phyloP scores from a whole-genome alignment of 2,797 vertebrate genomes.

The Varecia variegata region DNA sequence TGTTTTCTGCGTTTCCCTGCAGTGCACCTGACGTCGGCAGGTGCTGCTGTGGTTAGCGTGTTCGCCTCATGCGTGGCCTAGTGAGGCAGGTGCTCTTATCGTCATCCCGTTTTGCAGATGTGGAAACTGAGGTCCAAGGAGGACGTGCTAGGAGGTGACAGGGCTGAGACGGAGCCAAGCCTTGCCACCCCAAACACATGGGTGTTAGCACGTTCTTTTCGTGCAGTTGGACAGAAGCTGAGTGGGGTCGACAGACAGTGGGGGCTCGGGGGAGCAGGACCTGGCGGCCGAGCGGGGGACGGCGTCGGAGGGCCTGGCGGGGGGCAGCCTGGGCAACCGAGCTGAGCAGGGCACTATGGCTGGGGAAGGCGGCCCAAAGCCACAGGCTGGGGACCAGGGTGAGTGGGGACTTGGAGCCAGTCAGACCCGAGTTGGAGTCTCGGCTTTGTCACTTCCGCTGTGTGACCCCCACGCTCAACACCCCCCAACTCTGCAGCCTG shows the following conservation, averaged over 20 bases:
- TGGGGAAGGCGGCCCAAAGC: background rate
- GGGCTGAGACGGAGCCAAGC: background rate
- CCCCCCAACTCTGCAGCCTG: background rate
- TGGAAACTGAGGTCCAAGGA: background rate
- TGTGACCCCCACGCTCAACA: background rate
- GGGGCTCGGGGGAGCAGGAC: background rate
- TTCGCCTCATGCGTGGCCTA: fast-evolving
- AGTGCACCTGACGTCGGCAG: fast-evolving
- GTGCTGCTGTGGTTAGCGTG: fast-evolving
- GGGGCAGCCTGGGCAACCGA: fast-evolving
- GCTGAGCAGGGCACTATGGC: fast-evolving
- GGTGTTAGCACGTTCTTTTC: background rate
- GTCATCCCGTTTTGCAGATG: no score
- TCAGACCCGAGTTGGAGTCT: background rate
- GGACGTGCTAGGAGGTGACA: background rate
- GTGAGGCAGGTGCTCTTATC: fast-evolving
- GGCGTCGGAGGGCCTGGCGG: background rate
- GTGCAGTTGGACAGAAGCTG: background rate
- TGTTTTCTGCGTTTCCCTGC: background rate
- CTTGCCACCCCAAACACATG: background rate
- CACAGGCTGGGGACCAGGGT: background rate
- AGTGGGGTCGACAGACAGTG: fast-evolving
- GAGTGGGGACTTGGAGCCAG: background rate
- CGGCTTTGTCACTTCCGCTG: background rate
- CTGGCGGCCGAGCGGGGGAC: background rate